Base-by-base conservation (phyloP, 1,140 invertebrate species). In the Atopsyche davidsoni region DNA sequence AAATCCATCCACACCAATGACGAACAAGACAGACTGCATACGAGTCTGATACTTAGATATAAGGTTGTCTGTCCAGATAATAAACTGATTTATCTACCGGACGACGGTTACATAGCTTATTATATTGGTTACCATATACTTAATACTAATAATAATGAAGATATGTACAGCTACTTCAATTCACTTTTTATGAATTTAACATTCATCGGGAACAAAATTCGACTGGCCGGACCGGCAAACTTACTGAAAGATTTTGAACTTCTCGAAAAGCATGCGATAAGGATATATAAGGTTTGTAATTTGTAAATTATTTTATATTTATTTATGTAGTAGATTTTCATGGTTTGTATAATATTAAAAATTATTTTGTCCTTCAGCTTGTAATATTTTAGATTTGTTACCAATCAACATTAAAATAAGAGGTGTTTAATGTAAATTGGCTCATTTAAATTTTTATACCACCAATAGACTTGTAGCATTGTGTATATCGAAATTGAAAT, bases 121-220 rank as follows among this genome's bases (percentile, higher is more conserved):
- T 50, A 53, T 31, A 51, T 57, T 11, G 55, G 51, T 4, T 53
- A 57, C 25, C 55, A 57, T 47, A 48, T 57, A 16, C 19, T 13
- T 10, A 52, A 49, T 34, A 48, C 34, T 17, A 18, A 40, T 28
- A 48, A 51, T 43, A 0, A 32, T 17, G 39, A 57, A 14, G 39
- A 49, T 9, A 49, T 46, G 41, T 49, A 28, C 19, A 21, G 46
- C 14, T 17, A 47, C 10, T 57, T 57, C 40, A 6, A 50, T 28
- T 44, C 23, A 10, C 44, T 57, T 6, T 57, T 42, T 19, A 46
- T 21, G 10, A 39, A 57, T 23, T 46, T 57, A 9, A 21, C 45
- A 23, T 57, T 53, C 23, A 47, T 57, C 13, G 55, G 55, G n/a
- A 57, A 53, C 23, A 57, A 53, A 35, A 53, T 57, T 23, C 40